Evolutionary conservation across 53 echinoderm and acorn worm genomes (phyloP).

Genomic region (Temnopleurus reevesii): DNA sequence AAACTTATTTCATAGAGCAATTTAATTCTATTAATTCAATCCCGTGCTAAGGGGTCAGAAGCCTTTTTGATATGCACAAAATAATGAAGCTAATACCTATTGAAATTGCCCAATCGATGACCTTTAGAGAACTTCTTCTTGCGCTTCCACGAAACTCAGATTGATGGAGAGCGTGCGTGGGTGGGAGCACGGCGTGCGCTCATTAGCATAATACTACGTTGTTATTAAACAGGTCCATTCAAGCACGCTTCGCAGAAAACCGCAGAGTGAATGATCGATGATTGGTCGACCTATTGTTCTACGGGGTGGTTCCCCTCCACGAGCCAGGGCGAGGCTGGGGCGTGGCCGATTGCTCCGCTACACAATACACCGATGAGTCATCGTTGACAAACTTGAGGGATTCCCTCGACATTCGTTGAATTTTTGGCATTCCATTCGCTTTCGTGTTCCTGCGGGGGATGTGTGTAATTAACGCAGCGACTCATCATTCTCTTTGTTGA

Average conservation of each 20-base stretch:
- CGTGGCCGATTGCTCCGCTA: neutral
- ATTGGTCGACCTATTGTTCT: neutral
- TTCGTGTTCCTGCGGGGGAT: neutral
- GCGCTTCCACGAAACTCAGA: neutral
- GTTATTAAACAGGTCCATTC: conserved; percentile 8
- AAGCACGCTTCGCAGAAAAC: neutral
- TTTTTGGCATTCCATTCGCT: neutral
- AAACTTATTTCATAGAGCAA: too few species aligned
- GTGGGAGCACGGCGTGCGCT: neutral
- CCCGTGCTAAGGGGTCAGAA: too few species aligned
- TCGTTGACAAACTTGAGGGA: conserved; percentile 8
- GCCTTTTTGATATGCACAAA: too few species aligned
- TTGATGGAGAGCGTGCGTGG: neutral
- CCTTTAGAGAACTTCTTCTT: neutral
- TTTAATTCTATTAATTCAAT: too few species aligned
- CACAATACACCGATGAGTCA: conserved; percentile 26
- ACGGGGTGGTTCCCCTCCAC: conserved; percentile 14
- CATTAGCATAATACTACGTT: conserved; percentile 5
- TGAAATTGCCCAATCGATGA: neutral
- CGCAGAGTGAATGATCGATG: neutral
- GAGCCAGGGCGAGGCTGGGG: neutral
- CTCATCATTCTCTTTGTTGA: neutral
- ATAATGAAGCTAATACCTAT: neutral
- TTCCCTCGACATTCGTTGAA: conserved; percentile 4
- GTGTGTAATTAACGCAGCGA: neutral